Evolutionary conservation across 2,797 vertebrate genomes (phyloP).

Genomic region (Eulemur coronatus): DNA sequence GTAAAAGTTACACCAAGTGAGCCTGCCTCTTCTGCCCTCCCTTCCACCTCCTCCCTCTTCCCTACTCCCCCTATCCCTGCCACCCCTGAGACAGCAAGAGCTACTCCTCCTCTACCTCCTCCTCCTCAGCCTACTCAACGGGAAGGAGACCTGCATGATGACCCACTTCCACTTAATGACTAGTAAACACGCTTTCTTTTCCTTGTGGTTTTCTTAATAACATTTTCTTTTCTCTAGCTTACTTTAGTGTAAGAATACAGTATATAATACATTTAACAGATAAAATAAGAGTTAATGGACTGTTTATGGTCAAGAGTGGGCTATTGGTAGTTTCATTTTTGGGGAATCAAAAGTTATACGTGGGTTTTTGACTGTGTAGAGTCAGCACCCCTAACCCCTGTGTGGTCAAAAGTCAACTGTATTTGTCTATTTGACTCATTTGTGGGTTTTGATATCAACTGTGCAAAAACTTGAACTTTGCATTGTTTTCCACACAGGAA

Average conservation of each 20-base stretch:
- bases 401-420: too few relatives aligned
- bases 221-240: neutral
- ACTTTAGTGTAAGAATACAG: neutral
- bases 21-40: neutral
- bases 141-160: neutral
- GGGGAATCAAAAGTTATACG: neutral
- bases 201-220: neutral
- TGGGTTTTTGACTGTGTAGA: neutral
- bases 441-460: neutral
- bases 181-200: neutral
- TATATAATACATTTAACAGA: neutral
- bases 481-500: neutral
- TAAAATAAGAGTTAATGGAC: neutral
- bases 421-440: neutral
- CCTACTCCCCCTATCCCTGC: neutral
- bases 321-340: neutral
- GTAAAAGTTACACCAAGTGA: neutral
- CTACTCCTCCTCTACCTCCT: neutral
- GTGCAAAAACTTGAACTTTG: neutral
- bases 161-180: neutral
- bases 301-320: neutral
- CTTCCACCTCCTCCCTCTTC: neutral
- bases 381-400: rapidly evolving
- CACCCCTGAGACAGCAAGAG: neutral
- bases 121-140: neutral